phyloP scores from a whole-genome alignment of 2,888 invertebrate genomes.

The Pycnomerus fuliginosus region DNA sequence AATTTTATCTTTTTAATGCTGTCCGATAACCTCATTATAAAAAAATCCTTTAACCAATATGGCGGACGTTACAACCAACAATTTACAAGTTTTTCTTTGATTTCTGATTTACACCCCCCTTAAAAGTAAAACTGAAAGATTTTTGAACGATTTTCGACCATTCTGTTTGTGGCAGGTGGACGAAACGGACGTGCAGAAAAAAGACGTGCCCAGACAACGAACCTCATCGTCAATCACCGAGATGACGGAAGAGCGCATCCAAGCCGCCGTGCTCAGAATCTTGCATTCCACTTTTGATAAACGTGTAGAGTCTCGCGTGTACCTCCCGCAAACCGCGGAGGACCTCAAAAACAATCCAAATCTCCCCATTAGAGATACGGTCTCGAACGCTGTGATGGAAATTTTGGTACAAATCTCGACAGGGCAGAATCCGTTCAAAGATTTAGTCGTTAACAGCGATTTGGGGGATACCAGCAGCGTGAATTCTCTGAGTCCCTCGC shows the following conservation, averaged over 20 bases:
- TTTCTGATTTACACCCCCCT: no score
- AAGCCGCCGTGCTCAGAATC: constrained; percentile 66
- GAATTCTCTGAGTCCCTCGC: constrained; percentile 48
- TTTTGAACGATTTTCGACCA: neutral
- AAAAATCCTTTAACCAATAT: no score
- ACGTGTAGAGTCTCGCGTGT: constrained; percentile 51
- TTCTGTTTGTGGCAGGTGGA: constrained; percentile 48
- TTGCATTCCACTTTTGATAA: constrained; percentile 70
- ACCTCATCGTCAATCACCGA: constrained; percentile 56
- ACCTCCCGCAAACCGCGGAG: constrained; percentile 54
- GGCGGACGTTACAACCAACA: no score
- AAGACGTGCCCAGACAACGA: constrained; percentile 50
- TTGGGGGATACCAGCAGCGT: constrained; percentile 49
- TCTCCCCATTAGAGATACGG: constrained; percentile 58
- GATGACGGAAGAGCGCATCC: constrained; percentile 65
- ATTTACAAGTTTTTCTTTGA: no score
- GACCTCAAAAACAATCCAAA: constrained; percentile 55
- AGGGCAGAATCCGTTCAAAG: constrained; percentile 48
- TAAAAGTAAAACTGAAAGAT: neutral
- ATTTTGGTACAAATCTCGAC: constrained; percentile 50
- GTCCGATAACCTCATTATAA: no score
- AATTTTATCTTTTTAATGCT: no score
- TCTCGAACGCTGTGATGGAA: constrained; percentile 68
- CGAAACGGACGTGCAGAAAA: constrained; percentile 57
- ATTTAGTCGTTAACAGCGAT: constrained; percentile 33